Conservation (phyloP, 2,888 invertebrate genomes). For the Heteropelma amictum region DNA sequence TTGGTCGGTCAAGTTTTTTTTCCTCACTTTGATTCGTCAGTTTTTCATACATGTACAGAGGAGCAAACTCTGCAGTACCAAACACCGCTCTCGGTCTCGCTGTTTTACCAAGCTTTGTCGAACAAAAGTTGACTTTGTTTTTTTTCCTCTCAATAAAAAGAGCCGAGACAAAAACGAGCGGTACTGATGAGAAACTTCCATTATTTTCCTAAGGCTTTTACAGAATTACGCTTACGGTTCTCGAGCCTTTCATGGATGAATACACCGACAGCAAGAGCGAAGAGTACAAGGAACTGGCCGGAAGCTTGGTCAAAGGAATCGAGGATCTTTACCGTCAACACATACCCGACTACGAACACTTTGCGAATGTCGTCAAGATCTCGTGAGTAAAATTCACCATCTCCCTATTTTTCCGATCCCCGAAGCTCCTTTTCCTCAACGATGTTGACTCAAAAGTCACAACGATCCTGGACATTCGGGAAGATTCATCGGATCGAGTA, state of each 20-base stretch:
- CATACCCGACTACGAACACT: conserved; percentile 64
- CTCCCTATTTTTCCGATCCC: neutral
- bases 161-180: neutral
- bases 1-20: no score
- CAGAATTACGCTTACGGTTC: conserved; percentile 81
- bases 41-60: no score
- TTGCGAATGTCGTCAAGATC: conserved; percentile 83
- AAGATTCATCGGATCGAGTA: no score
- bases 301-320: conserved; percentile 81
- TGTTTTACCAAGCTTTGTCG: no score
- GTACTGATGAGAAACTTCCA: no score
- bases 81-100: no score
- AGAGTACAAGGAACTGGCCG: conserved; percentile 81
- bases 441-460: no score
- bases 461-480: no score
- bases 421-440: neutral
- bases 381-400: conserved; percentile 81
- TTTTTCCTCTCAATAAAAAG: neutral
- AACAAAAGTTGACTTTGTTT: no score
- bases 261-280: conserved; percentile 82
- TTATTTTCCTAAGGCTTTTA: conserved; percentile 76
- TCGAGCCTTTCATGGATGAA: conserved; percentile 81
- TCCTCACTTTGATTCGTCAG: no score
- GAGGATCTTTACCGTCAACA: conserved; percentile 79
- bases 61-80: no score